A percentile compares a stretch with the other conserved stretches of the same genome.
Conservation (phyloP, 1,140 invertebrate species). For the Caenorhabditis elegans region WBcel235 BX284603.4:8039501-8040000, state of each 20-base stretch:
- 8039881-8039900: conserved; percentile 52
- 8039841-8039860: not conserved
- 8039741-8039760: too few relatives aligned
- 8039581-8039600: conserved; percentile 35
- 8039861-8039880: conserved; percentile 47
- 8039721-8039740: conserved; percentile 56
- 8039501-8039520: not conserved
- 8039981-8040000: conserved; percentile 62
- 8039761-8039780: too few relatives aligned
- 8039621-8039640: conserved; percentile 49
- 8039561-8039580: conserved; percentile 64
- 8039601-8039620: conserved; percentile 57
- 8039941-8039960: conserved; percentile 63
- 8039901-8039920: conserved; percentile 55
- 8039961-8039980: conserved; percentile 66
- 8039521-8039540: conserved; percentile 59
- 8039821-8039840: not conserved
- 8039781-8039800: too few relatives aligned
- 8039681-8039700: conserved; percentile 59
- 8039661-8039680: conserved; percentile 65
- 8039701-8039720: conserved; percentile 62
- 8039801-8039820: too few relatives aligned
- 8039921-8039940: conserved; percentile 56
- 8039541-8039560: conserved; percentile 64
- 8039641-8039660: conserved; percentile 53